Evolutionary conservation across 1,140 invertebrate genomes (phyloP), one percentile per base, ranked within the genome.

Genomic region (Macrosteles quadrilineatus): DNA sequence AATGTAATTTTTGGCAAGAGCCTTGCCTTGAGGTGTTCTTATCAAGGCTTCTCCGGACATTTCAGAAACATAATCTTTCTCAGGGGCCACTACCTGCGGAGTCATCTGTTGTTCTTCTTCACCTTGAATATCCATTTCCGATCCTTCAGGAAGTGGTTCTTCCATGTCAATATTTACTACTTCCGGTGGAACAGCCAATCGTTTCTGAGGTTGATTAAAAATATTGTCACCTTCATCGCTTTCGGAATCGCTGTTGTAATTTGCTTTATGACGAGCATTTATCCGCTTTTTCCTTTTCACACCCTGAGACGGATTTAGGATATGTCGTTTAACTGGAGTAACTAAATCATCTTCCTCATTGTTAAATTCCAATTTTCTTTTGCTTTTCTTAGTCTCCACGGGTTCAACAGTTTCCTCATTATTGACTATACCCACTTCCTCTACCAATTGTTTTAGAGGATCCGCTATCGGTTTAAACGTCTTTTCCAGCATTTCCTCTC

Each of bases 391-490:
- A 11, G 3, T 3, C 21, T 50, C 47, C 6, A 50, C 21, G n/a
- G 47, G 17, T 19, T 50, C 47, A 6, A 50, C 21, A 50, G 47
- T n/a, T 4, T 14, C 32, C 21, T 50, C 21, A 19, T 11, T 19
- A 19, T 4, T 19, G 6, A 4, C 32, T 4, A 6, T 14, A 36
- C 14, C 32, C 32, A 14, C 32, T 36, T 36, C 32, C 32, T 36
- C 32, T 36, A 50, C 47, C n/a, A 50, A 50, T 19, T 50, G 17
- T n/a, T 50, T 50, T n/a, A 50, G n/a, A 50, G 47, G 47, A 19
- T 50, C 21, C 21, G 47, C 21, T 50, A 50, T 50, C 3, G 47
- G 47, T 50, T 50, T 50, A 23, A 50, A 50, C 3, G 47, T 50
- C n/a, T 50, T 23, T 23, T 50, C 47, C 21, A 50, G n/a, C n/a